Evolutionary conservation across 2,888 invertebrate species (phyloP).

Genomic region (Serripes groenlandicus): DNA sequence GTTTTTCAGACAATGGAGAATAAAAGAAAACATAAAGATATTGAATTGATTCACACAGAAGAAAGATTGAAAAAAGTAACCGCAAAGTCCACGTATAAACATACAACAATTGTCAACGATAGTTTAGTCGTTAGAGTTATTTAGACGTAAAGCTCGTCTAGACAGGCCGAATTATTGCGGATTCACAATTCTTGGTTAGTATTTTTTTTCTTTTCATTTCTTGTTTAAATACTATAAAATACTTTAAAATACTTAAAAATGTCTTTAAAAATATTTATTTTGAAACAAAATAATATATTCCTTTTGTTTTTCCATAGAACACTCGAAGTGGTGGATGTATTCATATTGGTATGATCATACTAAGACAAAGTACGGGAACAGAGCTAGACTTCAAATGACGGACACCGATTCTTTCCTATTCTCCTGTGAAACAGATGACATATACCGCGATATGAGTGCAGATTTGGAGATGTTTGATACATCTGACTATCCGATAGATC

Average conservation of each 20-base stretch:
- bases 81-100: constrained; percentile 9
- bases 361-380: constrained; percentile 33
- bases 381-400: constrained; percentile 49
- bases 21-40: constrained; percentile 1
- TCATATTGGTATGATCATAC: constrained; percentile 81
- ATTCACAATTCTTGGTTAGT: background rate
- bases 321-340: constrained; percentile 85
- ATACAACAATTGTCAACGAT: constrained; percentile 11
- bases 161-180: constrained; percentile 17
- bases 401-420: constrained; percentile 52
- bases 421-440: constrained; percentile 27
- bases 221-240: too few relatives aligned
- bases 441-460: constrained; percentile 49
- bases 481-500: constrained; percentile 76
- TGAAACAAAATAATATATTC: too few relatives aligned
- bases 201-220: background rate
- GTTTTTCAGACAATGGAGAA: constrained; percentile 27
- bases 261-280: too few relatives aligned
- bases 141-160: background rate
- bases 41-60: constrained; percentile 15
- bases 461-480: constrained; percentile 51
- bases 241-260: too few relatives aligned
- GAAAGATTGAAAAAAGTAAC: constrained; percentile 10
- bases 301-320: constrained; percentile 69
- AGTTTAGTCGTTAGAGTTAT: constrained; percentile 9